These are phyloP conservation scores for Pseudochirops corinnae DNA, from an alignment of 2,797 vertebrate species.

Conservation along the genomic window DNA sequence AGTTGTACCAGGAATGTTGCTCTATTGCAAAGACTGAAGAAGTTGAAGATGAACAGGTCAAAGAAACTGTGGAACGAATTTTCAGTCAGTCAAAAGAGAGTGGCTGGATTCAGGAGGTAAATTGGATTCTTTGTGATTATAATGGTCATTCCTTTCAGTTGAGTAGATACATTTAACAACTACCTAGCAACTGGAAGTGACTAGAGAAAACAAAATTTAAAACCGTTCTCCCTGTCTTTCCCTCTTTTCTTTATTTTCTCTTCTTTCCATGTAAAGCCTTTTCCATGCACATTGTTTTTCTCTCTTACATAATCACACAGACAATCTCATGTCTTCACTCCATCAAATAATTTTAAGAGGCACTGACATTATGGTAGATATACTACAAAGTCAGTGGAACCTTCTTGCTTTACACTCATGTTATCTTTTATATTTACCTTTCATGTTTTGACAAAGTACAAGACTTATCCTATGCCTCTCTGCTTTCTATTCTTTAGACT, in stretches of 20 bases:
- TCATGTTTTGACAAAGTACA: slow-evolving; percentile 23
- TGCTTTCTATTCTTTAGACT: slow-evolving; percentile 63
- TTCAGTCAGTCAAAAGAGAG: slow-evolving; percentile 82
- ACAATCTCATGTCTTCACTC: slow-evolving; percentile 20
- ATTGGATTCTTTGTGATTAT: background rate
- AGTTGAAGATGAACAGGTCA: slow-evolving; percentile 84
- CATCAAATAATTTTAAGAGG: slow-evolving; percentile 38
- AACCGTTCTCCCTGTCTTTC: slow-evolving; percentile 27
- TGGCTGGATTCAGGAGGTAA: slow-evolving; percentile 89
- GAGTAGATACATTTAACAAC: slow-evolving; percentile 2
- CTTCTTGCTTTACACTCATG: slow-evolving; percentile 35
- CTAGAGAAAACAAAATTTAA: slow-evolving; percentile 20
- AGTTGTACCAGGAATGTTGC: slow-evolving; percentile 87
- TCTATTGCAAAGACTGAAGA: slow-evolving; percentile 69
- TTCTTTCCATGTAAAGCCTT: slow-evolving; percentile 42
- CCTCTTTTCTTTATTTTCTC: slow-evolving; percentile 39
- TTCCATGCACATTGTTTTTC: slow-evolving; percentile 36
- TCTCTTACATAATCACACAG: background rate
- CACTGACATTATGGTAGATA: background rate
- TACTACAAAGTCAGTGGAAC: background rate
- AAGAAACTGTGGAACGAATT: slow-evolving; percentile 87
- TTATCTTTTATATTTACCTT: slow-evolving; percentile 17
- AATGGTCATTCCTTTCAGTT: background rate
- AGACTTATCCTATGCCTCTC: slow-evolving; percentile 59
- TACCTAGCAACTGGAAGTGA: slow-evolving; percentile 16